Evolutionary conservation across 1,140 invertebrate species (phyloP).

Genomic region (Diabrotica undecimpunctata): DNA sequence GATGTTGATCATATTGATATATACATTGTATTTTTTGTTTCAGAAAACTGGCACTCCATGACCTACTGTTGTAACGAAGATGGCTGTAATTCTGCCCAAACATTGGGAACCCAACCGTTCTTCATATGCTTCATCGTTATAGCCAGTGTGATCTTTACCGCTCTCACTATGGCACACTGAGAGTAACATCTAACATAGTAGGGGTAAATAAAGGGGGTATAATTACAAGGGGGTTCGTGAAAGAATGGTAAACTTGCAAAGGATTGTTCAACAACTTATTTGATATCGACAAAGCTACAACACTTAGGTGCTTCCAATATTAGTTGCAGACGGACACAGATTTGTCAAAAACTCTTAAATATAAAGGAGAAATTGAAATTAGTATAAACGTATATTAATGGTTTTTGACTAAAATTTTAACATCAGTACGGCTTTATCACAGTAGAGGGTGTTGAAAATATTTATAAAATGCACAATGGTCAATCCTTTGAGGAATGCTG

Average conservation of each 20-base stretch:
- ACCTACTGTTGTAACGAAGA: constrained; percentile 62
- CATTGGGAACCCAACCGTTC: neutral
- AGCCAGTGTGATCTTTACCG: neutral
- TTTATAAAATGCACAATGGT: neutral
- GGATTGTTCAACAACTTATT: neutral
- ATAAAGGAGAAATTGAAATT: no score
- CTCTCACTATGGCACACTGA: constrained; percentile 10
- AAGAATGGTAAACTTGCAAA: neutral
- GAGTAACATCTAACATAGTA: neutral
- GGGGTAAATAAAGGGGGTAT: constrained; percentile 3
- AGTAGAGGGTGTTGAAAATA: no score
- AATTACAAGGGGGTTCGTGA: neutral
- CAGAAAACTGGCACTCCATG: constrained; percentile 61
- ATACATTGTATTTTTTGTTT: constrained; percentile 33
- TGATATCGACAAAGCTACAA: neutral
- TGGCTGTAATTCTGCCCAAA: constrained; percentile 52
- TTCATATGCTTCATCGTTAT: neutral
- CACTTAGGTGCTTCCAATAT: no score
- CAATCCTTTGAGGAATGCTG: neutral
- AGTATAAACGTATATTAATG: no score
- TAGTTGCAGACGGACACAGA: no score
- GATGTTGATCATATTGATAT: neutral
- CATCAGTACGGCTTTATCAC: no score
- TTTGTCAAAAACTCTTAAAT: no score
- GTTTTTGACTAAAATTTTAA: no score